A percentile compares a stretch with the other conserved stretches of the same genome.
Conservation (phyloP, 2,888 invertebrate species). For the Lasioglossum figueresi region DNA sequence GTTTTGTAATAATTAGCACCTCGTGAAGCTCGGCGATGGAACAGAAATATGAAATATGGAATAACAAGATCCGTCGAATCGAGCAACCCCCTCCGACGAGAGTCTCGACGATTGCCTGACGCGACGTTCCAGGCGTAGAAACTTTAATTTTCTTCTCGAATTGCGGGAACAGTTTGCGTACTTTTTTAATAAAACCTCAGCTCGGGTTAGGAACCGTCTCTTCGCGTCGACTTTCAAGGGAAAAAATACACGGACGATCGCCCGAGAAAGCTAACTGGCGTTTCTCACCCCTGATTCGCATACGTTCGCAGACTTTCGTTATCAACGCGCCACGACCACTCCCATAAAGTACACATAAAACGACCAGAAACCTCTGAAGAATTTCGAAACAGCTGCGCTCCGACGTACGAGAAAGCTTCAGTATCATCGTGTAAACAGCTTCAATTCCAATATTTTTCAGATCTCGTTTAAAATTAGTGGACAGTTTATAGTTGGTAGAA, state of each 20-base stretch:
- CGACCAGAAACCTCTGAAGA: background rate
- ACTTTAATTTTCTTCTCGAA: background rate
- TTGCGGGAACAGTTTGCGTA: background rate
- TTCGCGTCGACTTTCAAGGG: background rate
- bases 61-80: background rate
- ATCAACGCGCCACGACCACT: too few relatives aligned
- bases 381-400: background rate
- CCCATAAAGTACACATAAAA: too few relatives aligned
- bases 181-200: constrained; percentile 2
- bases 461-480: too few relatives aligned
- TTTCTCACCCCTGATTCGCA: background rate
- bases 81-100: background rate
- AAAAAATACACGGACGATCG: background rate
- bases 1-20: background rate
- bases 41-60: background rate
- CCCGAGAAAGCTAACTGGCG: background rate
- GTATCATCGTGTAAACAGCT: too few relatives aligned
- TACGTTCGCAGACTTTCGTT: too few relatives aligned
- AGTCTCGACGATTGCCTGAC: too few relatives aligned
- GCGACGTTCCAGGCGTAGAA: background rate
- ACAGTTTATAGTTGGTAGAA: too few relatives aligned
- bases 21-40: background rate
- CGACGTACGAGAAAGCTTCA: too few relatives aligned
- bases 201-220: background rate
- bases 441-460: too few relatives aligned